Conservation (phyloP, 2,888 invertebrate species). For the Eurytoma californica region DNA sequence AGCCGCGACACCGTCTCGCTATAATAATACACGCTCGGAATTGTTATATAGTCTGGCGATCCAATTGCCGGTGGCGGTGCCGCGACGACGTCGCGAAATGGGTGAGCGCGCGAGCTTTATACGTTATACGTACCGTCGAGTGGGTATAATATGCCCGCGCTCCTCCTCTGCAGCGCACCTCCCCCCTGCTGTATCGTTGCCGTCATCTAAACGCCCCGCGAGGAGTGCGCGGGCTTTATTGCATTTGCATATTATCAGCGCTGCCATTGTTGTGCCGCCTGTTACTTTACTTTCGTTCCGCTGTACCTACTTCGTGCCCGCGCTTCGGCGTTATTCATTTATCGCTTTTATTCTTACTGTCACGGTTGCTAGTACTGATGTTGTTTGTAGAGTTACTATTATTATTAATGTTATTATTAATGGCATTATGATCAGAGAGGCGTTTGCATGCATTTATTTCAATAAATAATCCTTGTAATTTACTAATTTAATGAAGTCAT, state of each 20-base stretch:
- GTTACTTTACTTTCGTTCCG: not conserved
- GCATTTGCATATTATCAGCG: constrained; percentile 16
- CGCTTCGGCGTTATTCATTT: not conserved
- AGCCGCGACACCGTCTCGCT: constrained; percentile 19
- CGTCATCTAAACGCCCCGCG: not conserved
- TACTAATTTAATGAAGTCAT: no score
- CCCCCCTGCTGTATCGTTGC: not conserved
- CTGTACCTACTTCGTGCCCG: not conserved
- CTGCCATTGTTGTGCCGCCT: not conserved
- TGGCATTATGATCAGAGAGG: not conserved
- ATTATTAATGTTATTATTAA: not conserved
- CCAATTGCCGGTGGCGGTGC: constrained; percentile 9
- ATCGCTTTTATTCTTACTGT: not conserved
- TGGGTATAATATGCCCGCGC: not conserved
- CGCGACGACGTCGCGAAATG: constrained; percentile 2
- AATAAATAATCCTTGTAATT: no score
- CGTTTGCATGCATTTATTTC: no score
- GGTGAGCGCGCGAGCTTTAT: not conserved
- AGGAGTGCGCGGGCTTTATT: constrained; percentile 11
- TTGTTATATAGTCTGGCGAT: not conserved
- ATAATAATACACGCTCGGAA: constrained; percentile 23
- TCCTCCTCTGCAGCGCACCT: not conserved
- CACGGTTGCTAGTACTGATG: not conserved
- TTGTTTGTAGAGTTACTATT: not conserved
- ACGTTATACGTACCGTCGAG: no score